Evolutionary conservation across 1,140 invertebrate species (phyloP).

Genomic region (Drosophila parvula): DNA sequence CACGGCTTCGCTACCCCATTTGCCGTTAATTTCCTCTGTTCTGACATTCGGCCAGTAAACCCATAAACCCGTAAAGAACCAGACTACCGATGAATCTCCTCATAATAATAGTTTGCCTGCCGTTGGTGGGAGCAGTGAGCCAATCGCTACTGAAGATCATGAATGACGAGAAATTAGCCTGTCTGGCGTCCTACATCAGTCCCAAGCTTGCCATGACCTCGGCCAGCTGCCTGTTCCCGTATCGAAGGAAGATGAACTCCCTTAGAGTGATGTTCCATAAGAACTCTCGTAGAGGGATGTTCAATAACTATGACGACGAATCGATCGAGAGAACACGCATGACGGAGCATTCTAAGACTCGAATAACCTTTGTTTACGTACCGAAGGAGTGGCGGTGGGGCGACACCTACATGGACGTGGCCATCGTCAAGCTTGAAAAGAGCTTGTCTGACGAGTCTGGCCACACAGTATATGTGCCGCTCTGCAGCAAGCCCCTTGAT

Average conservation of each 20-base stretch:
- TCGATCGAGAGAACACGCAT: no score
- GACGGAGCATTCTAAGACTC: no score
- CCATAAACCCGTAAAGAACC: not conserved
- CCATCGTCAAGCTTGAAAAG: constrained; percentile 28
- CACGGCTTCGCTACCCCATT: no score
- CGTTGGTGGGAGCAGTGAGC: not conserved
- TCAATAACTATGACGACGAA: no score
- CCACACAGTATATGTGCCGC: not conserved
- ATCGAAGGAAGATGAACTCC: not conserved
- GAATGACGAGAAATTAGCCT: not conserved
- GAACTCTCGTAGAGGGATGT: not conserved
- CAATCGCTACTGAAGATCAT: constrained; percentile 39
- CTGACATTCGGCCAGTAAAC: no score
- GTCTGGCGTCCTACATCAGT: no score
- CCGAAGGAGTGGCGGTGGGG: constrained; percentile 17
- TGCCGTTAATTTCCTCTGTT: no score
- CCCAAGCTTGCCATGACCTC: constrained; percentile 14
- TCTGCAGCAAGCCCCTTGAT: constrained; percentile 25
- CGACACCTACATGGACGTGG: constrained; percentile 43
- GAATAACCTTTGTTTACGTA: constrained; percentile 1
- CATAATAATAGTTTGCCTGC: not conserved
- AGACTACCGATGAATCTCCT: not conserved
- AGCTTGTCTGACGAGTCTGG: constrained; percentile 1
- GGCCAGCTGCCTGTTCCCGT: constrained; percentile 30
- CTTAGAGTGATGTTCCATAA: not conserved